These are phyloP conservation scores for Dryococelus australis DNA, from an alignment of 2,888 invertebrate species.

Conservation along the genomic window DNA sequence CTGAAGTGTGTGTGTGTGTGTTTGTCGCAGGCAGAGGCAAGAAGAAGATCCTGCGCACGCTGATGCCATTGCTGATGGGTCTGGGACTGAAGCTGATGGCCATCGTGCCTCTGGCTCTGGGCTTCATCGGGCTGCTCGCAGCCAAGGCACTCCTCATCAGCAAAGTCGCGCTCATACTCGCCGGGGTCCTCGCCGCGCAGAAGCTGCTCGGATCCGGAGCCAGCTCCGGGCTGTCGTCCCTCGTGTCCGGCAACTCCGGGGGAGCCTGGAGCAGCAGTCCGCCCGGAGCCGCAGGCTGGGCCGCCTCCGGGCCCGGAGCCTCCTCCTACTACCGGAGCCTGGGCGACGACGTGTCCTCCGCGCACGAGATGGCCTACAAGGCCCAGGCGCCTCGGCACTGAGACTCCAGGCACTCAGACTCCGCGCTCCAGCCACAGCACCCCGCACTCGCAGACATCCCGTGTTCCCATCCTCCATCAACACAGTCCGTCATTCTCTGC, in stretches of 20 bases:
- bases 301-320: conserved; percentile 56
- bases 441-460: too few relatives aligned
- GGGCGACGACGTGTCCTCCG: conserved; percentile 60
- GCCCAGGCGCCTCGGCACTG: conserved; percentile 64
- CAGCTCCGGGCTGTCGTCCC: conserved; percentile 41
- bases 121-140: conserved; percentile 74
- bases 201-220: conserved; percentile 68
- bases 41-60: conserved; percentile 70
- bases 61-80: conserved; percentile 72
- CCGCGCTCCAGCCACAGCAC: too few relatives aligned
- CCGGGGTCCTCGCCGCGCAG: conserved; percentile 74
- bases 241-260: conserved; percentile 46
- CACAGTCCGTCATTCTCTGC: too few relatives aligned
- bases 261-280: conserved; percentile 53
- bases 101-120: conserved; percentile 73
- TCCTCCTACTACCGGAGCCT: conserved; percentile 56
- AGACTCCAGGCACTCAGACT: too few relatives aligned
- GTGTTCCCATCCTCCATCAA: too few relatives aligned
- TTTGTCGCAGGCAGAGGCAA: conserved; percentile 71
- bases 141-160: conserved; percentile 80
- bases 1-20: neutral
- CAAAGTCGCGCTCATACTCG: conserved; percentile 78
- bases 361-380: conserved; percentile 76
- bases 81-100: conserved; percentile 77
- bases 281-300: conserved; percentile 56